Evolutionary conservation across 2,113 vertebrate species (phyloP), one percentile per base, ranked within the genome.

Genomic region (Climacteris rufus): DNA sequence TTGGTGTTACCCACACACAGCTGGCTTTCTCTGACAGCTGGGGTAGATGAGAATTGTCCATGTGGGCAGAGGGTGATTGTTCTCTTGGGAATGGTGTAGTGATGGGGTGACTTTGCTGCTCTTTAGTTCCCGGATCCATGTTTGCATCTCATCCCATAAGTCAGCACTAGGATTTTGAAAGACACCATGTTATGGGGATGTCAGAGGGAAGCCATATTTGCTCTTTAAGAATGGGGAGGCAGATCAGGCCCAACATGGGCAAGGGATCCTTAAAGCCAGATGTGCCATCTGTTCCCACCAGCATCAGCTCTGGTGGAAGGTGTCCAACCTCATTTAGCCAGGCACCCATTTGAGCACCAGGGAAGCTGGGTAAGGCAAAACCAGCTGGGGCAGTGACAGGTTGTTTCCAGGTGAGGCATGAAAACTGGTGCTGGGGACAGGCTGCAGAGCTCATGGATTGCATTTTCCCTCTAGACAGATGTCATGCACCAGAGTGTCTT

Each of bases 401-500:
- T 54, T 52, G 15, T 68, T 78, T 25, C 33, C 25, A 40, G 57
- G 33, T 40, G 59, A n/a, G 60, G 44, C 0, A 0, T 18, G 54
- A 45, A 30, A n/a, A 23, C 33, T 56, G 47, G 20, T 8, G 0
- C 69, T 10, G 28, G 37, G 33, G 20, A 6, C n/a, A 15, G 50
- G 25, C 33, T 50, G 35, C 39, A 37, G 59, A 40, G 47, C 82
- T 86, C 52, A 45, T 0, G 0, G 6, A 0, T 59, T 45, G 5
- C 3, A 8, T 79, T 44, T 76, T 86, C 19, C 30, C 61, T 89
- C 45, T 65, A 99, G 98, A 98, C 98, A 13, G 98, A 99, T 74
- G 98, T 99, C 66, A 97, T 98, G 97, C 98, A 99, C 96, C 98
- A 98, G 97, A 98, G 98, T 3, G 85, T 98, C 60, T 99, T 98